Conservation (phyloP, 2,113 vertebrate genomes). For the Chaetura pelagica region DNA sequence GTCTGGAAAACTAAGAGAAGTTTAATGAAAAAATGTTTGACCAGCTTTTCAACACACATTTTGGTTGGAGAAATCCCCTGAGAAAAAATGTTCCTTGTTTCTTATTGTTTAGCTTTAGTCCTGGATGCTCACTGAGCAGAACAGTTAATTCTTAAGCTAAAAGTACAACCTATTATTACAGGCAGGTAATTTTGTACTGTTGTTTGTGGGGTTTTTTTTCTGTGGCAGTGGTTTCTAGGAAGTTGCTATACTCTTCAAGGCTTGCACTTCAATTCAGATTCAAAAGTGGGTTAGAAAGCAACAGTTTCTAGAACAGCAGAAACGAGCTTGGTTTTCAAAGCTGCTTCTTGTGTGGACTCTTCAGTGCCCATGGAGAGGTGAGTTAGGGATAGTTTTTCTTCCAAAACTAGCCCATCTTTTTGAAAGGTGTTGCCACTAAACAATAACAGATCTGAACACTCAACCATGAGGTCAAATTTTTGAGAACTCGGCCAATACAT, state of each 20-base stretch:
- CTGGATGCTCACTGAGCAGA: neutral
- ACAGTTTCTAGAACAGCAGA: neutral
- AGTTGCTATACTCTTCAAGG: neutral
- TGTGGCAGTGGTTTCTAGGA: neutral
- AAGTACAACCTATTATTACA: neutral
- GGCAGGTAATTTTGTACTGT: neutral
- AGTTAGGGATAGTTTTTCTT: neutral
- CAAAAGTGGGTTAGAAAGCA: neutral
- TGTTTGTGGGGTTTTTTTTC: neutral
- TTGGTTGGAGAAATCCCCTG: neutral
- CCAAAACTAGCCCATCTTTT: neutral
- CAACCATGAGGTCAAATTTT: neutral
- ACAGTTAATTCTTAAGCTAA: neutral
- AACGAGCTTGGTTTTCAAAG: neutral
- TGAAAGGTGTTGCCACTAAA: neutral
- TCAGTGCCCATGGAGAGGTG: neutral
- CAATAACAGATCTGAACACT: neutral
- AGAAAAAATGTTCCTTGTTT: neutral
- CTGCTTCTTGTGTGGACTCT: neutral
- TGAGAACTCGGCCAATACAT: accelerated
- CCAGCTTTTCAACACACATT: neutral
- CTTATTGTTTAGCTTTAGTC: neutral
- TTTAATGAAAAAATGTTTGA: neutral
- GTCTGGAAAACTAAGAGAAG: neutral
- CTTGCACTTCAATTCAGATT: neutral